phyloP scores from a whole-genome alignment of 2,888 invertebrate genomes.

The Cremastinae sp. region DNA sequence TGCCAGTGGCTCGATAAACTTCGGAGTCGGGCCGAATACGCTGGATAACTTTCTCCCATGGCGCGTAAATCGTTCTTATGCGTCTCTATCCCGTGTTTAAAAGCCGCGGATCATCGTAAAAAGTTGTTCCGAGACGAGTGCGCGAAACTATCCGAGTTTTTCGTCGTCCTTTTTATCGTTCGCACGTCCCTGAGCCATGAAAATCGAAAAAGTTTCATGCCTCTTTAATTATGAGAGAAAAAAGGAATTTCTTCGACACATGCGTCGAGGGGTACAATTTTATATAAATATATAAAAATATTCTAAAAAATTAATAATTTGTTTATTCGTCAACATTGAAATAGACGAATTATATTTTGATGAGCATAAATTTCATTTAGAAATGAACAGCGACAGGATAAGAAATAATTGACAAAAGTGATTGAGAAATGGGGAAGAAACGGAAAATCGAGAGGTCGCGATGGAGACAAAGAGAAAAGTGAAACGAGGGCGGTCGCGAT shows the following conservation, averaged over 20 bases:
- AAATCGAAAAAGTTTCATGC: neutral
- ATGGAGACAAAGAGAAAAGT: slow-evolving; percentile 23
- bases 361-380: too few species aligned
- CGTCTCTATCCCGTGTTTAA: slow-evolving; percentile 41
- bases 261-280: too few species aligned
- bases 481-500: slow-evolving; percentile 66
- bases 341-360: too few species aligned
- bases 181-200: neutral
- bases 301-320: too few species aligned
- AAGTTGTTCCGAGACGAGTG: slow-evolving; percentile 26
- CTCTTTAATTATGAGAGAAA: neutral
- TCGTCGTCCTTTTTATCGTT: neutral
- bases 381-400: too few species aligned
- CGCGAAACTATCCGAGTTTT: neutral
- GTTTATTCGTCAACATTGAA: too few species aligned
- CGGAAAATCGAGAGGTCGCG: slow-evolving; percentile 1
- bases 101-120: slow-evolving; percentile 53
- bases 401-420: too few species aligned
- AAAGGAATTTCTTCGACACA: neutral
- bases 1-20: slow-evolving; percentile 14
- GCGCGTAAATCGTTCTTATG: slow-evolving; percentile 59
- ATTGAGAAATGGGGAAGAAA: neutral
- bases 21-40: slow-evolving; percentile 32
- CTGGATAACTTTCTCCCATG: slow-evolving; percentile 58
- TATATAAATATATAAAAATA: too few species aligned